A percentile compares a stretch with the other conserved stretches of the same genome.
These are phyloP conservation scores for Tridacna crocea DNA, from an alignment of 2,888 invertebrate species.

Conservation along the genomic window DNA sequence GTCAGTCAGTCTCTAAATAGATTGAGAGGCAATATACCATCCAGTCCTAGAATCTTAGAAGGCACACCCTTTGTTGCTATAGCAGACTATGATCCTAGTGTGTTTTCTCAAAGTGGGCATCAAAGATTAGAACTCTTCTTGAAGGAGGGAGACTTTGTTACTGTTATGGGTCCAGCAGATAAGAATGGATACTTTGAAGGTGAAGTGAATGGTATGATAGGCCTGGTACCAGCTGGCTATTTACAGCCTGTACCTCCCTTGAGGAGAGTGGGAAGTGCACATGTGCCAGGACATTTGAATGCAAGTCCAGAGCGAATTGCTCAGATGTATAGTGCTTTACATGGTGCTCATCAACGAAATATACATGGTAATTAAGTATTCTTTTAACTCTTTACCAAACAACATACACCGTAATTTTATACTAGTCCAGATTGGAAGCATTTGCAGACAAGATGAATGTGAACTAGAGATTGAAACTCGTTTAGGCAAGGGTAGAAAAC, in stretches of 20 bases:
- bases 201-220: constrained; percentile 76
- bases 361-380: constrained; percentile 56
- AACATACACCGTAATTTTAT: neutral
- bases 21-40: constrained; percentile 11
- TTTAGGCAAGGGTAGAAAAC: neutral
- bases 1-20: constrained; percentile 24
- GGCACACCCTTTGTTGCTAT: constrained; percentile 69
- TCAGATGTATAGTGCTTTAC: constrained; percentile 69
- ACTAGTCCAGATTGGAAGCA: neutral
- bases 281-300: constrained; percentile 65
- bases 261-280: constrained; percentile 47
- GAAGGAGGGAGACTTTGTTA: constrained; percentile 79
- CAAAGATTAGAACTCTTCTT: constrained; percentile 75
- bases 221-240: constrained; percentile 80
- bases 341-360: constrained; percentile 52
- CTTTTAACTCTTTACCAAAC: constrained; percentile 7
- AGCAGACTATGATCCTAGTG: constrained; percentile 77
- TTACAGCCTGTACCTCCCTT: constrained; percentile 69
- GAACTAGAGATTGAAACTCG: no score
- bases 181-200: constrained; percentile 80
- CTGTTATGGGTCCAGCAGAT: constrained; percentile 75
- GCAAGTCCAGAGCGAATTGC: constrained; percentile 75
- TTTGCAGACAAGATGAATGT: no score
- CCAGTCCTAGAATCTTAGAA: constrained; percentile 21
- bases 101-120: constrained; percentile 76